These are phyloP conservation scores for Picathartes gymnocephalus DNA, from an alignment of 2,113 vertebrate genomes.

Conservation along the genomic window DNA sequence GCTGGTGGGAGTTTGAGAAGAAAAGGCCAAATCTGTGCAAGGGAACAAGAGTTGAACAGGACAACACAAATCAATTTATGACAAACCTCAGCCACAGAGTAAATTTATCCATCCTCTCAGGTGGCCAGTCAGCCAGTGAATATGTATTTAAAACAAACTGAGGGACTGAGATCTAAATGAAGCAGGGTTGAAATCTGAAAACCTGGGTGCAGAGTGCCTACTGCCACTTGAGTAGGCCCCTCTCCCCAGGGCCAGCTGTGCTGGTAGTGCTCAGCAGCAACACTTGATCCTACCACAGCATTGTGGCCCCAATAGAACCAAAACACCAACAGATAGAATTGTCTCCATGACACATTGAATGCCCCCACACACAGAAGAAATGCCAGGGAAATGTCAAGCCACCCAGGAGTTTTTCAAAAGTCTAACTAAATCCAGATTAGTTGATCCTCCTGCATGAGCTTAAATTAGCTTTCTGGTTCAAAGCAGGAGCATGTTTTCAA, in stretches of 20 bases:
- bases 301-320: background rate
- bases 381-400: background rate
- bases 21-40: background rate
- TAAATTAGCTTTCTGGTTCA: background rate
- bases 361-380: background rate
- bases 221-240: background rate
- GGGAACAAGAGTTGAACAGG: background rate
- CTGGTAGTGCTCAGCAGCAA: background rate
- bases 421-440: background rate
- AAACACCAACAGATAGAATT: background rate
- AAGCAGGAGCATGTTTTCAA: background rate
- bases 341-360: accelerated
- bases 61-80: accelerated
- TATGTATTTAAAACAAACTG: background rate
- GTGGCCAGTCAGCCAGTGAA: background rate
- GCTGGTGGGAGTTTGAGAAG: background rate
- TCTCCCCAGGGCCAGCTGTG: background rate
- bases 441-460: background rate
- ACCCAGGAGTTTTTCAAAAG: background rate
- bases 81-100: background rate
- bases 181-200: background rate
- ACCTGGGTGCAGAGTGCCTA: accelerated
- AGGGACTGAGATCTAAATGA: background rate
- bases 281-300: accelerated
- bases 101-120: background rate